These are phyloP conservation scores for Cygnus olor DNA, from an alignment of 2,797 vertebrate species.

Conservation along the genomic window DNA sequence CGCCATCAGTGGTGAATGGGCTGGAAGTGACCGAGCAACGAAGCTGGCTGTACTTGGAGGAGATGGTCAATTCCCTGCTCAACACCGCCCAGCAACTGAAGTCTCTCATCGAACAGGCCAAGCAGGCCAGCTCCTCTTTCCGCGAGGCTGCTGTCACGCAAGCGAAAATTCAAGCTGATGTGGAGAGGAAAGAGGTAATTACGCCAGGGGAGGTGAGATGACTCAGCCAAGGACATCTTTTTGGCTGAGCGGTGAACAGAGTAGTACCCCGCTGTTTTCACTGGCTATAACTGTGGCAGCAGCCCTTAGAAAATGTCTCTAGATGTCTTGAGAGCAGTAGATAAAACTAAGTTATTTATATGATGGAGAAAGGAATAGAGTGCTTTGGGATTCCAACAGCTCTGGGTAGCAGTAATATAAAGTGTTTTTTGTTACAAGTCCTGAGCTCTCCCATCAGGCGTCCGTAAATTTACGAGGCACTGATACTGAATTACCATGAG, in stretches of 20 bases:
- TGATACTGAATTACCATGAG: background rate
- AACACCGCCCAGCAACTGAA: slow-evolving; percentile 94
- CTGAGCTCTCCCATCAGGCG: background rate
- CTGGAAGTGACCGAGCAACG: slow-evolving; percentile 84
- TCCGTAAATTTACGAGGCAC: background rate
- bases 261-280: background rate
- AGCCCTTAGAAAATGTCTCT: background rate
- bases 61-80: slow-evolving; percentile 91
- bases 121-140: slow-evolving; percentile 82
- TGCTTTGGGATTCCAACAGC: background rate
- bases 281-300: background rate
- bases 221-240: background rate
- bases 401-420: background rate
- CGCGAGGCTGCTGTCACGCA: slow-evolving; percentile 71
- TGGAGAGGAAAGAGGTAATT: slow-evolving; percentile 89
- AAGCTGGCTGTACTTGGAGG: slow-evolving; percentile 93
- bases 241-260: background rate
- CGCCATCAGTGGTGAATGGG: slow-evolving; percentile 65
- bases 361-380: background rate
- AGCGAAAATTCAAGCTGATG: slow-evolving; percentile 71
- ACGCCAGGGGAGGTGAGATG: background rate
- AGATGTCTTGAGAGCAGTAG: background rate
- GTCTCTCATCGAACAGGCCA: slow-evolving; percentile 91
- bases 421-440: background rate
- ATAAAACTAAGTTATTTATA: background rate